Evolutionary conservation across 2,797 vertebrate species (phyloP).

Genomic region (Enteromius paludinosus): DNA sequence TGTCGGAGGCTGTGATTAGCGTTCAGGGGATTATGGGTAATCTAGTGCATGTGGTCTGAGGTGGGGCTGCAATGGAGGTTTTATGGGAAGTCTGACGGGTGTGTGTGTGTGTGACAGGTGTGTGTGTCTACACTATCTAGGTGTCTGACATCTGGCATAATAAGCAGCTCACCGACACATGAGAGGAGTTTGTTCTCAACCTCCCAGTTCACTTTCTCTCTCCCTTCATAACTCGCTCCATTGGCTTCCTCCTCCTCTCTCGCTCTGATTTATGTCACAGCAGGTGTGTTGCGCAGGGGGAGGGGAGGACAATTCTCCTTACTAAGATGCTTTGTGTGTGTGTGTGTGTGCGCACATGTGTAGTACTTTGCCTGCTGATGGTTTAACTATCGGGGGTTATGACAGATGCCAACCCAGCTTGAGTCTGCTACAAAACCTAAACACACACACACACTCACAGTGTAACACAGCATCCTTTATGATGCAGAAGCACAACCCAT

Average conservation of each 20-base stretch:
- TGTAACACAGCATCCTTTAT: constrained; percentile 34
- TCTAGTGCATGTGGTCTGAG: constrained; percentile 17
- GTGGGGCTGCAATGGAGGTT: constrained; percentile 13
- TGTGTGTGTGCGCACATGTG: not conserved
- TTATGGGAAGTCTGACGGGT: constrained; percentile 2
- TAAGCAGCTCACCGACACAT: constrained; percentile 59
- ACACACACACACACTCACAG: constrained; percentile 3
- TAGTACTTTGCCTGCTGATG: constrained; percentile 44
- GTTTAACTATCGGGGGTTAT: constrained; percentile 39
- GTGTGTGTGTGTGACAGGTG: constrained; percentile 51
- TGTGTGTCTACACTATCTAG: constrained; percentile 59
- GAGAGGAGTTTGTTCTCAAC: constrained; percentile 51
- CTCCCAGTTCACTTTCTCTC: constrained; percentile 43
- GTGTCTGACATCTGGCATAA: constrained; percentile 62
- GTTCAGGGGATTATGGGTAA: constrained; percentile 28
- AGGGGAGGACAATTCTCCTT: constrained; percentile 44
- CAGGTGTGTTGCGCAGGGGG: constrained; percentile 54
- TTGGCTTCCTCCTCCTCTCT: constrained; percentile 30
- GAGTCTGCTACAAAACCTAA: constrained; percentile 26
- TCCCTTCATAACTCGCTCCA: constrained; percentile 31
- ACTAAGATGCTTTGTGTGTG: constrained; percentile 33
- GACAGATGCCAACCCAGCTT: constrained; percentile 38
- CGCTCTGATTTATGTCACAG: constrained; percentile 63
- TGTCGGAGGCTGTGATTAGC: constrained; percentile 25
- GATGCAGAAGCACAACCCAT: constrained; percentile 4